These are phyloP conservation scores for Ctenicera cuprea DNA, from an alignment of 2,888 invertebrate genomes.

Conservation along the genomic window DNA sequence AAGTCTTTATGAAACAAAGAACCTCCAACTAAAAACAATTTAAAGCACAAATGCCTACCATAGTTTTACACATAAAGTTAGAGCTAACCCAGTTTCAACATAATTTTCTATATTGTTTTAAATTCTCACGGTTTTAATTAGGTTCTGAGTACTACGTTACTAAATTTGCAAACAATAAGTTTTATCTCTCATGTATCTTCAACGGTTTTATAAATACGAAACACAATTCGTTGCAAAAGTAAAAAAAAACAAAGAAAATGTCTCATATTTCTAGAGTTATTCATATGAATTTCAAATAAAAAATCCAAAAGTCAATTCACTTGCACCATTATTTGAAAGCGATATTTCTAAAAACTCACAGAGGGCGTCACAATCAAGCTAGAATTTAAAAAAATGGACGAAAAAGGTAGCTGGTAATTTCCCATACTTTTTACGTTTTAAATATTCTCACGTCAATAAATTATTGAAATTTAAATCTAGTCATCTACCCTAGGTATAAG, in stretches of 20 bases:
- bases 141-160: conserved; percentile 9
- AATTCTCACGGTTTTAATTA: conserved; percentile 40
- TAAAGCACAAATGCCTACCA: neutral
- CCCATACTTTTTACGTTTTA: no score
- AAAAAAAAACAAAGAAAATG: neutral
- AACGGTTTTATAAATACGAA: conserved; percentile 19
- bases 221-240: neutral
- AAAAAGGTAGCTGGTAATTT: no score
- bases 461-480: no score
- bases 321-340: no score
- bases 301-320: no score
- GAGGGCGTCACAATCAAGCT: no score
- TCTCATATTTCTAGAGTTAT: no score
- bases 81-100: conserved; percentile 35
- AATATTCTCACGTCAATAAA: no score
- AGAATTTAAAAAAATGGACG: no score
- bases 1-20: conserved; percentile 11
- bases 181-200: conserved; percentile 21
- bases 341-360: no score
- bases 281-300: neutral
- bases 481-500: no score
- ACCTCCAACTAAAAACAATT: conserved; percentile 5
- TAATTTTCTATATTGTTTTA: conserved; percentile 35
- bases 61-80: conserved; percentile 10
- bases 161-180: conserved; percentile 34